Percentiles rank a stretch among this genome's conserved stretches.
These are phyloP conservation scores for Rachycentron canadum DNA, from an alignment of 2,797 vertebrate genomes.

Conservation along the genomic window DNA sequence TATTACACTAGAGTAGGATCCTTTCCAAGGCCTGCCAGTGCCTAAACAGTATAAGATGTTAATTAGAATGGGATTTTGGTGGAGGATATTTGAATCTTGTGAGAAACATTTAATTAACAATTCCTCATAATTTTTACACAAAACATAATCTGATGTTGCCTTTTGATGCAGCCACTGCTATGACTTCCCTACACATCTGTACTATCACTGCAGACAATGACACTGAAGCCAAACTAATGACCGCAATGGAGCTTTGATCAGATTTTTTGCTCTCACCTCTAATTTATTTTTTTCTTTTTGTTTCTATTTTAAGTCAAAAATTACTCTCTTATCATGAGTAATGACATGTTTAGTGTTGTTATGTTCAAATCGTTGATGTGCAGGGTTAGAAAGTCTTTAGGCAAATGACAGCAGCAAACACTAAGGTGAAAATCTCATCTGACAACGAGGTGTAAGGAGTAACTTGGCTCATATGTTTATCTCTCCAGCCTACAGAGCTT, in stretches of 20 bases:
- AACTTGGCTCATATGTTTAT: constrained; percentile 19
- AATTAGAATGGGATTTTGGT: no score
- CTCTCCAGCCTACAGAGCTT: neutral
- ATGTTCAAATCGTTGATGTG: neutral
- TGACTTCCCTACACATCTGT: no score
- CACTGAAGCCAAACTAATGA: neutral
- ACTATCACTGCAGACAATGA: no score
- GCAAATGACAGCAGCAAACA: constrained; percentile 14
- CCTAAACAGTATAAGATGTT: no score
- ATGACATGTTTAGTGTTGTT: neutral
- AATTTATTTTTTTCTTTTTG: neutral
- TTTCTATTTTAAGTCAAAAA: no score
- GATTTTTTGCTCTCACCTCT: neutral
- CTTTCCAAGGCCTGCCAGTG: no score
- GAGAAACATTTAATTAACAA: neutral
- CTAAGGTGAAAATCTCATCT: constrained; percentile 4
- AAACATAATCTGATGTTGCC: no score
- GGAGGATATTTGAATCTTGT: neutral
- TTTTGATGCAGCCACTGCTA: no score
- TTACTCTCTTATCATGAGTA: neutral
- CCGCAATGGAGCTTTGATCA: neutral
- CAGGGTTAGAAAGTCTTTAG: neutral
- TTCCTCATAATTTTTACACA: no score
- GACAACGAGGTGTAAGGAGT: constrained; percentile 4
- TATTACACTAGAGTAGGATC: no score